Evolutionary conservation across 2,113 vertebrate species (phyloP).

Genomic region (Corapipo altera): DNA sequence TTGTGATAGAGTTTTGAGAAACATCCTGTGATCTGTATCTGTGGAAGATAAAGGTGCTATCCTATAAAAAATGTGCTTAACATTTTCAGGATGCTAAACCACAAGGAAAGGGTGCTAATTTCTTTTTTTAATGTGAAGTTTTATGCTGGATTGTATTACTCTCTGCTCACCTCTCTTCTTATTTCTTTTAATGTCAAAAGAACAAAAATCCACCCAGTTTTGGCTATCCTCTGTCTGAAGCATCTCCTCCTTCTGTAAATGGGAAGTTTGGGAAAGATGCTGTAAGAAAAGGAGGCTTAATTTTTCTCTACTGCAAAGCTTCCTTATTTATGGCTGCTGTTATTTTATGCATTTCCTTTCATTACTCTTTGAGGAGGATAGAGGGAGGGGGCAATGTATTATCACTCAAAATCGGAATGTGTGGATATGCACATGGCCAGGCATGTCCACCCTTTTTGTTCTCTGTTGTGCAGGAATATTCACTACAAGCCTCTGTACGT

Average conservation of each 20-base stretch:
- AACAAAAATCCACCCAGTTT: neutral
- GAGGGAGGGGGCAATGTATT: neutral
- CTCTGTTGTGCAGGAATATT: neutral
- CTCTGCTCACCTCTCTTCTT: neutral
- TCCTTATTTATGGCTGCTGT: neutral
- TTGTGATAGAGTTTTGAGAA: neutral
- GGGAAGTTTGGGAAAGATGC: neutral
- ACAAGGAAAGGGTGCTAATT: neutral
- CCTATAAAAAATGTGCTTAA: neutral
- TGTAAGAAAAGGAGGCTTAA: neutral
- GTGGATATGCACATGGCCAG: neutral
- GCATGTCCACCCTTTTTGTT: neutral
- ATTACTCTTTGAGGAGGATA: neutral
- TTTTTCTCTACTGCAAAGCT: neutral
- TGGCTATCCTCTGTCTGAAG: neutral
- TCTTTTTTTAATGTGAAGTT: neutral
- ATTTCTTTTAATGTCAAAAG: neutral
- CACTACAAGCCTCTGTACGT: accelerated
- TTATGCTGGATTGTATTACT: neutral
- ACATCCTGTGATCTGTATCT: neutral
- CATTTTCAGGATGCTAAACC: neutral
- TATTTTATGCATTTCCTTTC: neutral
- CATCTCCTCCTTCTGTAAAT: neutral
- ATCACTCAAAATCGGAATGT: neutral
- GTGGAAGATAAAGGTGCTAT: neutral